Conservation (phyloP, 2,797 vertebrate species). For the Tauraco hartlaubi region DNA sequence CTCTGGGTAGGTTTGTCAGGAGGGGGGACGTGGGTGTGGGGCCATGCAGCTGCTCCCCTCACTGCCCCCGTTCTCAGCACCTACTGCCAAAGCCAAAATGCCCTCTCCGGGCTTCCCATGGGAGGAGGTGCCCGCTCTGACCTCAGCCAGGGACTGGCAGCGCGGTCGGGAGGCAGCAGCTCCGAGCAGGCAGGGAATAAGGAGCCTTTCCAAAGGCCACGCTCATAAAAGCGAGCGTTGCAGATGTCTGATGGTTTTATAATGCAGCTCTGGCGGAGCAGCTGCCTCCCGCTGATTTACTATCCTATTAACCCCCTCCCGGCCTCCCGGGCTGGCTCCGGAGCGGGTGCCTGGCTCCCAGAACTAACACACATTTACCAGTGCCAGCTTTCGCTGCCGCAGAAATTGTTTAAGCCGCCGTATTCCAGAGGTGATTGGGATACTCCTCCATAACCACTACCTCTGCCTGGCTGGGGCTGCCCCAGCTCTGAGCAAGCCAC, state of each 20-base stretch:
- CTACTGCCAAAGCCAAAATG: background rate
- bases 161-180: background rate
- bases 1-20: background rate
- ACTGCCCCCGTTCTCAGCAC: background rate
- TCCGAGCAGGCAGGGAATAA: background rate
- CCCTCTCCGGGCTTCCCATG: no score
- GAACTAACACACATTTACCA: background rate
- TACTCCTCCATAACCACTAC: background rate
- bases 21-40: fast-evolving
- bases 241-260: slow-evolving; percentile 1
- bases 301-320: background rate
- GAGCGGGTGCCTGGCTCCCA: background rate
- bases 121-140: background rate
- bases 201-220: background rate
- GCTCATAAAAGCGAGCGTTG: fast-evolving
- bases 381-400: background rate
- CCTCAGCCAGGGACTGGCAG: background rate
- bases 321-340: background rate
- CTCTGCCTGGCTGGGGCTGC: background rate
- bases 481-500: background rate
- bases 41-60: fast-evolving
- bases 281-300: background rate
- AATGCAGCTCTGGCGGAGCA: background rate
- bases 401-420: background rate
- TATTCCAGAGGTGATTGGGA: background rate